Evolutionary conservation across 92 coral and sea anemone species (phyloP).

Genomic region (Blastomussa wellsi): DNA sequence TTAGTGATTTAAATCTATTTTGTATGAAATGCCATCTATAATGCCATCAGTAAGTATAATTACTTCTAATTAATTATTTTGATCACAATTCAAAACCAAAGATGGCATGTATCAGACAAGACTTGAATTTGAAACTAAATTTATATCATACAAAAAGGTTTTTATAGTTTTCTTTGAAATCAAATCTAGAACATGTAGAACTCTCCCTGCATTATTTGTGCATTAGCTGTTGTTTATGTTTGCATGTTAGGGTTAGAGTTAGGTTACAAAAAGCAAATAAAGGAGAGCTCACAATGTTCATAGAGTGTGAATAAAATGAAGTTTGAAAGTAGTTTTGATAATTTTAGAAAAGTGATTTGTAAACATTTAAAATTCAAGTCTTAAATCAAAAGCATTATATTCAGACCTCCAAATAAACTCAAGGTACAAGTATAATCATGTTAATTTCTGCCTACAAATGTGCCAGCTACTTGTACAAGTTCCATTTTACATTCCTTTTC

Average conservation of each 20-base stretch:
- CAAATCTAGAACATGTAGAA: no score
- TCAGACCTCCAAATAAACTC: no score
- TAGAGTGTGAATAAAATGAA: background rate
- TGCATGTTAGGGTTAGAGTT: background rate
- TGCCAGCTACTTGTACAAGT: background rate
- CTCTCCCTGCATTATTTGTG: no score
- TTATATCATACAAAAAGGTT: background rate
- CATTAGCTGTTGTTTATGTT: no score
- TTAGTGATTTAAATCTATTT: no score
- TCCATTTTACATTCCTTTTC: background rate
- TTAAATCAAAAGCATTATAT: background rate
- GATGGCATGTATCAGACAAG: background rate
- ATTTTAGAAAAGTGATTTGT: background rate
- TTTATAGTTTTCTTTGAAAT: no score
- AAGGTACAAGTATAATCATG: background rate
- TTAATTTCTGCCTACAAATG: background rate
- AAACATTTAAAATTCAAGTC: background rate
- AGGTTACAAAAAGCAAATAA: background rate
- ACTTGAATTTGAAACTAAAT: background rate
- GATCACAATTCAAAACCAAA: no score
- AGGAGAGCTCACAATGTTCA: constrained; percentile 5
- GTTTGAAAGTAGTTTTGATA: no score
- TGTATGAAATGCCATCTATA: no score
- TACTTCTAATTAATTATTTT: no score
- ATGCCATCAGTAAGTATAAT: no score